These are phyloP conservation scores for Lycaon pictus DNA, from an alignment of 2,113 vertebrate species.

Conservation along the genomic window DNA sequence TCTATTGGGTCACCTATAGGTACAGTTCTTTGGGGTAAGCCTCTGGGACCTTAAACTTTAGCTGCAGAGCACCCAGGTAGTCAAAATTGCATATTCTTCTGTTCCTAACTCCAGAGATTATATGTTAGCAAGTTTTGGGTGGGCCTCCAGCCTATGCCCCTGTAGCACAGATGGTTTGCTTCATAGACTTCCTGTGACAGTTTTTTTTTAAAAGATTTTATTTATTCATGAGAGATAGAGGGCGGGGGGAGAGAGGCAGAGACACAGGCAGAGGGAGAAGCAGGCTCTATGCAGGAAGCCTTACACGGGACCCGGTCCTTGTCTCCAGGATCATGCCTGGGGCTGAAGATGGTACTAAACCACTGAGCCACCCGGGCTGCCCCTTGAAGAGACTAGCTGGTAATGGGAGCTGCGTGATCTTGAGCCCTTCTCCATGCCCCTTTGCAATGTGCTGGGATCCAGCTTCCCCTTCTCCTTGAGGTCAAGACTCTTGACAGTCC, in stretches of 20 bases:
- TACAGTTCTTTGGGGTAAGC: not conserved
- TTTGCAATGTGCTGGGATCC: not conserved
- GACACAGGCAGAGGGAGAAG: too few species aligned
- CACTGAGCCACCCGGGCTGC: too few species aligned
- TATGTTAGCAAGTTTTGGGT: not conserved
- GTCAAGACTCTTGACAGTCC: not conserved
- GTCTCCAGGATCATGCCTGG: too few species aligned
- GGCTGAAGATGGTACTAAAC: too few species aligned
- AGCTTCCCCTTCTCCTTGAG: not conserved
- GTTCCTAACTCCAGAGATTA: not conserved
- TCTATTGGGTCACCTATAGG: not conserved
- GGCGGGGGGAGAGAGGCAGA: fast-evolving
- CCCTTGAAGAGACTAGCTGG: not conserved
- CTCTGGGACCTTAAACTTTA: not conserved
- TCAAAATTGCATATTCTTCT: not conserved
- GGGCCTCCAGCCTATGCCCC: too few species aligned
- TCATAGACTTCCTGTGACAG: not conserved
- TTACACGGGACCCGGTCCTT: too few species aligned
- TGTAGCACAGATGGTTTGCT: not conserved
- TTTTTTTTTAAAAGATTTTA: too few species aligned
- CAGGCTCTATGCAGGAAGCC: too few species aligned
- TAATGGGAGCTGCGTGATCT: fast-evolving
- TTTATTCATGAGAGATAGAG: too few species aligned
- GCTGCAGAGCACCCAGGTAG: not conserved
- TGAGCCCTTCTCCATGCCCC: not conserved